Conservation (phyloP, 2,888 invertebrate species). For the Coecobrya sp. region DNA sequence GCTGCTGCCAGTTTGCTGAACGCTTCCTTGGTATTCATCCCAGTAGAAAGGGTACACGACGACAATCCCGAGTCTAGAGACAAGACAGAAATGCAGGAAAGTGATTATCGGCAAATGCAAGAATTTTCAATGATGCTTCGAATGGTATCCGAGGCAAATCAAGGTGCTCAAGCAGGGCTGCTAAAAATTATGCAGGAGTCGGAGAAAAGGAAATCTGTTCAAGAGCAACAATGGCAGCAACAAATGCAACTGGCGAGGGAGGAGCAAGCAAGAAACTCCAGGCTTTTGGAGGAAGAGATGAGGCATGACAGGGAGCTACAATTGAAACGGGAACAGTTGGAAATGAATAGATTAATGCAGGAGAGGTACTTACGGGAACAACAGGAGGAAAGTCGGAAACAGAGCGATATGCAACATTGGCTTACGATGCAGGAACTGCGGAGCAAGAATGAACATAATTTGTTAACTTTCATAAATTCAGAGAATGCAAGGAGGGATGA, state of each 20-base stretch:
- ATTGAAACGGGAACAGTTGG: conserved; percentile 36
- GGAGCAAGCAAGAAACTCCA: conserved; percentile 13
- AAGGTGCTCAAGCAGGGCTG: conserved; percentile 33
- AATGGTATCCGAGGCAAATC: conserved; percentile 15
- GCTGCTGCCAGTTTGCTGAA: conserved; percentile 59
- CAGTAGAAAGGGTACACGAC: not conserved
- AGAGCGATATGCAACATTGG: too few species aligned
- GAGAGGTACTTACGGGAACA: too few species aligned
- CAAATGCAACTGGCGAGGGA: not conserved
- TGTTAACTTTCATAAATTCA: not conserved
- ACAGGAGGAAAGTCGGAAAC: too few species aligned
- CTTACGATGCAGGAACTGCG: too few species aligned
- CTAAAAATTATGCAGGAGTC: conserved; percentile 48
- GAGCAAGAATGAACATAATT: not conserved
- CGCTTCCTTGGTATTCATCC: conserved; percentile 65
- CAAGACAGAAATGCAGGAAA: too few species aligned
- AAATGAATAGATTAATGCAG: conserved; percentile 8
- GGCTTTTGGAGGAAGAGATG: conserved; percentile 2
- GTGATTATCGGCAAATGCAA: conserved; percentile 64
- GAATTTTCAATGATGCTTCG: conserved; percentile 68
- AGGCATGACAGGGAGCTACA: conserved; percentile 33
- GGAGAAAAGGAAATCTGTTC: conserved; percentile 4
- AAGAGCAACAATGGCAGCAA: not conserved
- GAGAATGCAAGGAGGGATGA: not conserved
- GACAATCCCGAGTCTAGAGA: conserved; percentile 55